A percentile compares a stretch with the other conserved stretches of the same genome.
Evolutionary conservation across 2,797 vertebrate species (phyloP).

Genomic region (Pangasius macronema): DNA sequence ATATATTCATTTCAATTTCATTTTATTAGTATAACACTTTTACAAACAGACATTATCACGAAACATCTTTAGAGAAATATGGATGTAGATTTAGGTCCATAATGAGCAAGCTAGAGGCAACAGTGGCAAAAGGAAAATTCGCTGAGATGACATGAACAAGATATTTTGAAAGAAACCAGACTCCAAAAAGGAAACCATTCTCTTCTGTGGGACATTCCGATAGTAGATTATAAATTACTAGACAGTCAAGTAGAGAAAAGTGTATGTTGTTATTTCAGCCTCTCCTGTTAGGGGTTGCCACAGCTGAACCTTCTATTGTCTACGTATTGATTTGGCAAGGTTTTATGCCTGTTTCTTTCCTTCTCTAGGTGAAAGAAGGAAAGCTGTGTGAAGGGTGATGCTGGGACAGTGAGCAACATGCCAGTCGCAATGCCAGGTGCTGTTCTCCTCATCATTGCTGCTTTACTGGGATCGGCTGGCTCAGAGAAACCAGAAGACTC

Average conservation of each 20-base stretch:
- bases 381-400: conserved; percentile 33
- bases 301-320: too few species aligned
- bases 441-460: conserved; percentile 32
- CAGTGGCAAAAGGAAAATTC: neutral
- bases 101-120: neutral
- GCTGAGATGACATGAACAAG: neutral
- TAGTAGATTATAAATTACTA: neutral
- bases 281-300: too few species aligned
- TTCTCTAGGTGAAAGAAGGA: conserved; percentile 25
- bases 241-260: neutral
- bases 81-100: neutral
- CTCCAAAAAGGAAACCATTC: neutral
- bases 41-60: neutral
- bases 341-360: neutral
- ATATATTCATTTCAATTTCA: neutral
- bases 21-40: neutral
- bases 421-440: conserved; percentile 24
- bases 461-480: conserved; percentile 27
- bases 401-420: conserved; percentile 39
- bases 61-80: neutral
- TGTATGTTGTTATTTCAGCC: too few species aligned
- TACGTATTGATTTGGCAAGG: too few species aligned
- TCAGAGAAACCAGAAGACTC: conserved; percentile 40
- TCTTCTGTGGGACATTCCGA: neutral
- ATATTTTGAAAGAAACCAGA: neutral